Base-by-base conservation (phyloP, 2,888 invertebrate genomes). In the Tridacna crocea region DNA sequence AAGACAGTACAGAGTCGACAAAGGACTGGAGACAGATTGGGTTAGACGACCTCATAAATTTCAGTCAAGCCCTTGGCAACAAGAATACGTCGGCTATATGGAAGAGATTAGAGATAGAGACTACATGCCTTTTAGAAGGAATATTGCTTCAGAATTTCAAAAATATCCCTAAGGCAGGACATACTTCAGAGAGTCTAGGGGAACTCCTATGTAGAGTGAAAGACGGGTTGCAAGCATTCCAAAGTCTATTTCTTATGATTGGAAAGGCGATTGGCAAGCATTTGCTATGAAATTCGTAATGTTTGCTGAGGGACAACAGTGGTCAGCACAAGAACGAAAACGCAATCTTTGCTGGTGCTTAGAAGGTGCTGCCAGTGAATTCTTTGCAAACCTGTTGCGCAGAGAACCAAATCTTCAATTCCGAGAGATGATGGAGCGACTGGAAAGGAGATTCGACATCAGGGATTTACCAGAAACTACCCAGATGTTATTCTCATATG, bases 391-490 rank as follows among this genome's bases (percentile, higher is more conserved):
- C n/a, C 22, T 76, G 8, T 10, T 36, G 15, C 26, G 51, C 11
- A 51, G 27, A n/a, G 68, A 68, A 47, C 70, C 70, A 4, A 26
- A 11, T 19, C 19, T 68, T 0, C 19, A 6, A 15, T 77, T 60
- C 60, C 27, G 12, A 10, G 70, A 77, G n/a, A n/a, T n/a, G n/a
- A n/a, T n/a, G n/a, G n/a, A n/a, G n/a, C n/a, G 70, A 17, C n/a
- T 77, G 10, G 77, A 77, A 19, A 26, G 36, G 0, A 22, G 77
- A 17, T 77, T 77, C 47, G 77, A 26, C 24, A 24, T 66, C 11
- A 68, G 60, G 36, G 70, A 77, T 15, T 47, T 77, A 17, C 77
- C 55, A 61, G 77, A 77, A 58, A 76, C 76, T 0, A 55, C 68
- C 10, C 63, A 76, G 26, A 47, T 76, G 63, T 51, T 55, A 6